A percentile compares a stretch with the other conserved stretches of the same genome.
Conservation (phyloP, 2,797 vertebrate species). For the Hypotaenidia okinawae region DNA sequence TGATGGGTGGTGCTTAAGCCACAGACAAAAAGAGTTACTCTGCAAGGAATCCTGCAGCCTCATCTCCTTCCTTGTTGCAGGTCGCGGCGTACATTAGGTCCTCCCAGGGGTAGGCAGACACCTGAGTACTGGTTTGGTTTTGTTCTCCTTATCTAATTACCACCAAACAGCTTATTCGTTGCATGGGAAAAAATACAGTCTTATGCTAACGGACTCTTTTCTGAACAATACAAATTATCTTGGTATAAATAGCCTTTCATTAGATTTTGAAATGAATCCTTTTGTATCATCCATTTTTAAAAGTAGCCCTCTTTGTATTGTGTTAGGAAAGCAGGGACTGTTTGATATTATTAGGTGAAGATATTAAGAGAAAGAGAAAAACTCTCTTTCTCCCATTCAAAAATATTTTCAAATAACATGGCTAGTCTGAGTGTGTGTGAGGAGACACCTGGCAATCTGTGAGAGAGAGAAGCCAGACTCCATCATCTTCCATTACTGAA, state of each 20-base stretch:
- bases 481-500: not conserved
- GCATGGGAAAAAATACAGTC: not conserved
- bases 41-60: not conserved
- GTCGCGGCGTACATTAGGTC: not conserved
- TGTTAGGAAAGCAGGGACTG: not conserved
- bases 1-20: not conserved
- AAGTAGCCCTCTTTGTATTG: not conserved
- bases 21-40: not conserved
- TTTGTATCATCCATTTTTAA: not conserved
- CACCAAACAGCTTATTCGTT: not conserved
- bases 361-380: not conserved
- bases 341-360: not conserved
- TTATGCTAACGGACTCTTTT: not conserved
- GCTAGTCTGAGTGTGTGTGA: not conserved
- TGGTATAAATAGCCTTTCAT: not conserved
- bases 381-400: not conserved
- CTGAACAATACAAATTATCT: not conserved
- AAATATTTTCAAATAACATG: conserved; percentile 28
- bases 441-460: not conserved
- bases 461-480: conserved; percentile 10
- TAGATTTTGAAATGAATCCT: not conserved
- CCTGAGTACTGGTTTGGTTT: not conserved
- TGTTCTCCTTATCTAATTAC: not conserved
- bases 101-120: not conserved
- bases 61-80: fast-evolving